These are phyloP conservation scores for Cryptotermes secundus DNA, from an alignment of 1,140 invertebrate genomes.

Conservation along the genomic window DNA sequence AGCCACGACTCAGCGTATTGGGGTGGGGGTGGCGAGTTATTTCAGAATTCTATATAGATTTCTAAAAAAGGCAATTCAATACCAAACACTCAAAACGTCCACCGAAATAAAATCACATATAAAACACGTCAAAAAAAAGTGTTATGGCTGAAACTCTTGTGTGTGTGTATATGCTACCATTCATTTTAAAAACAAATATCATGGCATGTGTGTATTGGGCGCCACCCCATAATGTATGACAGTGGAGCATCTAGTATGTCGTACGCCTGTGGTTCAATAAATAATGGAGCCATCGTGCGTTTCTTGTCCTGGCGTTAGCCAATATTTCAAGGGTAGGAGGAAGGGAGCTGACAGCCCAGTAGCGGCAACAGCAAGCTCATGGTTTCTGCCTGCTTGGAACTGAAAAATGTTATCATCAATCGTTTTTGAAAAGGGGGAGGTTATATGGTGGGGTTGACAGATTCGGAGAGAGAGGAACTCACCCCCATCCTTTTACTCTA, in stretches of 20 bases:
- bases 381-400: constrained; percentile 24
- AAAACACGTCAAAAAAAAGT: neutral
- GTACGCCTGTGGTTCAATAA: constrained; percentile 27
- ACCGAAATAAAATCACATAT: constrained; percentile 17
- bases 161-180: constrained; percentile 25
- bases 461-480: neutral
- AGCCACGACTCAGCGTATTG: neutral
- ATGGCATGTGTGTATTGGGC: constrained; percentile 23
- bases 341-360: neutral
- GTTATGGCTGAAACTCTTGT: constrained; percentile 17
- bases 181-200: constrained; percentile 29
- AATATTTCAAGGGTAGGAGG: constrained; percentile 21
- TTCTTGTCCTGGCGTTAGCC: constrained; percentile 23
- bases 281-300: constrained; percentile 30
- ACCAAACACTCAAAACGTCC: constrained; percentile 11
- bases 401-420: constrained; percentile 34
- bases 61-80: constrained; percentile 10
- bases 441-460: constrained; percentile 12
- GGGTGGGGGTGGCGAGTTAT: neutral
- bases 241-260: constrained; percentile 14
- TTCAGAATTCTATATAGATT: neutral
- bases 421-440: constrained; percentile 22
- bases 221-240: constrained; percentile 13
- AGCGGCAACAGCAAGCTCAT: neutral
- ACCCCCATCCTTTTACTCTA: no score